Evolutionary conservation across 2,888 invertebrate species (phyloP).

Genomic region (Parasteatoda lunata): DNA sequence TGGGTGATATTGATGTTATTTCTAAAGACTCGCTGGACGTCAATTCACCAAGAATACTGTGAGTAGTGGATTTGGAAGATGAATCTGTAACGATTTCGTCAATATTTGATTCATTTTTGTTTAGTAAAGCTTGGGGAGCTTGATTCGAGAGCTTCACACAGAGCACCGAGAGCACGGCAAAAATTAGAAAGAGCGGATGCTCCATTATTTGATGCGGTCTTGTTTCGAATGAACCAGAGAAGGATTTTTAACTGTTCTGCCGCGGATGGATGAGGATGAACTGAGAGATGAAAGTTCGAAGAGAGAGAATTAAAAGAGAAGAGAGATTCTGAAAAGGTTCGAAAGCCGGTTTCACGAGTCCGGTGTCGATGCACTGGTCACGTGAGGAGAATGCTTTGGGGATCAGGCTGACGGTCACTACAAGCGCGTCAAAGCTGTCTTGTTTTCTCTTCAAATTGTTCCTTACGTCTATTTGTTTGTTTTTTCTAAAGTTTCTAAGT

Average conservation of each 20-base stretch:
- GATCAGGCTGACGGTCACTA: constrained; percentile 50
- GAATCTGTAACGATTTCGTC: neutral
- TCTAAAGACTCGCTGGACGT: neutral
- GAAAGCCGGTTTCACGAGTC: constrained; percentile 65
- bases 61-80: neutral
- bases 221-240: neutral
- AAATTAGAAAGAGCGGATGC: constrained; percentile 9
- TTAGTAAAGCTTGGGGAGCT: constrained; percentile 26
- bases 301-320: constrained; percentile 39
- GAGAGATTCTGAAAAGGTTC: constrained; percentile 10
- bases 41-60: neutral
- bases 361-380: constrained; percentile 63
- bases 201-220: constrained; percentile 16
- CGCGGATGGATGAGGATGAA: constrained; percentile 48
- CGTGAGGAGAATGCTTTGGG: constrained; percentile 41
- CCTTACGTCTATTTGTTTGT: neutral
- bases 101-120: neutral
- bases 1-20: neutral
- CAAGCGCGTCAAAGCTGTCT: constrained; percentile 16
- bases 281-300: constrained; percentile 44
- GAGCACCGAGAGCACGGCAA: constrained; percentile 11
- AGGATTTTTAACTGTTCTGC: constrained; percentile 10
- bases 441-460: constrained; percentile 33
- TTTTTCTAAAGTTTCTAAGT: neutral
- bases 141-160: neutral